These are phyloP conservation scores for Melieria picta DNA, from an alignment of 2,888 invertebrate species.

Conservation along the genomic window DNA sequence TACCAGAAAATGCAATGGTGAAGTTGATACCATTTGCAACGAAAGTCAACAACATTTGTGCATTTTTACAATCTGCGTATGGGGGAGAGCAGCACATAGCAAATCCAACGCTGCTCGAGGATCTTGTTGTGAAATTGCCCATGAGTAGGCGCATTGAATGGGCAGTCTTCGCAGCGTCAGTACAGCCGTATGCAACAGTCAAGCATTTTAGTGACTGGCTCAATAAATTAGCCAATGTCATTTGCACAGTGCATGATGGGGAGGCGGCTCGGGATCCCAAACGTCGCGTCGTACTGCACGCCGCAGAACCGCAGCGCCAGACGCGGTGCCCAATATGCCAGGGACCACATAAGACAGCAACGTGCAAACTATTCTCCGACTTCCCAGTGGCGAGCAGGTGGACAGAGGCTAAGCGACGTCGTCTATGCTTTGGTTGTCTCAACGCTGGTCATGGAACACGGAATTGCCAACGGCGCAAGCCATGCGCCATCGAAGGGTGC, in stretches of 20 bases:
- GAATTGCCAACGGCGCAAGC: not conserved
- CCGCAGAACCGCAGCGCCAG: not conserved
- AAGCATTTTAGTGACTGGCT: slow-evolving; percentile 9
- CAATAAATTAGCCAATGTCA: slow-evolving; percentile 17
- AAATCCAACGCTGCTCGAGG: slow-evolving; percentile 3
- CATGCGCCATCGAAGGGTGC: not conserved
- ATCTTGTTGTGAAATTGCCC: not conserved
- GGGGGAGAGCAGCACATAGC: not conserved
- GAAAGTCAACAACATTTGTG: slow-evolving; percentile 13
- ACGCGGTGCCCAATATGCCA: slow-evolving; percentile 9
- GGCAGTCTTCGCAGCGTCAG: not conserved
- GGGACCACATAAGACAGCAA: not conserved
- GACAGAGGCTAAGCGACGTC: not conserved
- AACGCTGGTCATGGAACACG: too few relatives aligned
- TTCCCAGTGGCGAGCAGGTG: not conserved
- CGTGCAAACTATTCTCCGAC: not conserved
- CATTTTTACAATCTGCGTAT: slow-evolving; percentile 12
- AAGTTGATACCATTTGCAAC: slow-evolving; percentile 35
- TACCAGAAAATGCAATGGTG: slow-evolving; percentile 28
- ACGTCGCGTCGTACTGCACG: slow-evolving; percentile 21
- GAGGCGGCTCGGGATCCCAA: not conserved
- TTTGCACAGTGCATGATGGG: slow-evolving; percentile 17
- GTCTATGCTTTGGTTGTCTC: too few relatives aligned
- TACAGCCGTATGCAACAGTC: slow-evolving; percentile 10
- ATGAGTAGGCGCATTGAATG: slow-evolving; percentile 14